Conservation (phyloP, 2,888 invertebrate species). For the Drosophila silvestris region DNA sequence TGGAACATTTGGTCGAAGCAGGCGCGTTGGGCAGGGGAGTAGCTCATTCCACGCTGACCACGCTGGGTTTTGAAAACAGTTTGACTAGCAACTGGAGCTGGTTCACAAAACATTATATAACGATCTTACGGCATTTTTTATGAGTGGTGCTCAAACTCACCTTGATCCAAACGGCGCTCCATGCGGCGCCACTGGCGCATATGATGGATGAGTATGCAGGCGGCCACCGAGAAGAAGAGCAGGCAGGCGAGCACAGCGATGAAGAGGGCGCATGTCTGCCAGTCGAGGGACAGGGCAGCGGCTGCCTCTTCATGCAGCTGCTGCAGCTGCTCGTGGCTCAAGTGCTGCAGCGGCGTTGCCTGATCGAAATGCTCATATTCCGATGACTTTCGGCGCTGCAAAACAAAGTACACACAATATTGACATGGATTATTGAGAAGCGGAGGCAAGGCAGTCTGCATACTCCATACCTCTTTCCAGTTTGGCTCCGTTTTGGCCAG, state of each 20-base stretch:
- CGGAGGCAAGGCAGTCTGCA: not conserved
- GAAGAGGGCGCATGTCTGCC: slow-evolving; percentile 90
- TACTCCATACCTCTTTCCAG: slow-evolving; percentile 83
- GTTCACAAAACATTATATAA: not conserved
- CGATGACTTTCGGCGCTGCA: slow-evolving; percentile 83
- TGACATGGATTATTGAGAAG: not conserved
- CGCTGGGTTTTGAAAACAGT: not conserved
- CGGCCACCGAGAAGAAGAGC: slow-evolving; percentile 92
- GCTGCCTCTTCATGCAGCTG: slow-evolving; percentile 81
- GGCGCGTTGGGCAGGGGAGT: not conserved
- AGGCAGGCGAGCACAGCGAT: slow-evolving; percentile 91
- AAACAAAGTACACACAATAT: not conserved
- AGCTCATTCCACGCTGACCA: not conserved
- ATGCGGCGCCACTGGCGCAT: slow-evolving; percentile 92
- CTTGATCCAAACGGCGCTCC: slow-evolving; percentile 91
- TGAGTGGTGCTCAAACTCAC: slow-evolving; percentile 86
- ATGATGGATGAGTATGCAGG: slow-evolving; percentile 91
- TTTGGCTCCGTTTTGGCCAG: slow-evolving; percentile 85
- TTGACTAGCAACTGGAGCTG: not conserved
- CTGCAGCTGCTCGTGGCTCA: slow-evolving; percentile 81
- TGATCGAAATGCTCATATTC: slow-evolving; percentile 72
- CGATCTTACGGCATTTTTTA: not conserved
- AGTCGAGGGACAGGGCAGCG: slow-evolving; percentile 87
- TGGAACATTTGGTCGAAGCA: not conserved
- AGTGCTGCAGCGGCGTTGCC: slow-evolving; percentile 69